These are phyloP conservation scores for Micronisus gabar DNA, from an alignment of 2,113 vertebrate species.

Conservation along the genomic window DNA sequence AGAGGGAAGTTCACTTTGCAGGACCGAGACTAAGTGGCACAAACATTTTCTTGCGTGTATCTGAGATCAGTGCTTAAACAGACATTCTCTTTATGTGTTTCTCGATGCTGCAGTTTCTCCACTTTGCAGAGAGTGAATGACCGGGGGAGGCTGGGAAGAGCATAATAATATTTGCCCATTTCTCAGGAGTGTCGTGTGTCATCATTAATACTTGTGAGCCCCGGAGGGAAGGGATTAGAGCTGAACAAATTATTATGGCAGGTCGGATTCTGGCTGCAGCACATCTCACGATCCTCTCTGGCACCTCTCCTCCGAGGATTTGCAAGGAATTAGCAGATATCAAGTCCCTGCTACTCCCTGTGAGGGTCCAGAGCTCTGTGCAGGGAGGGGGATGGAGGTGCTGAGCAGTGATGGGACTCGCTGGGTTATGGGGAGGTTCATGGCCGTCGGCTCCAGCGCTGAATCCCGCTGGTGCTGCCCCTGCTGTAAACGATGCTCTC, in stretches of 20 bases:
- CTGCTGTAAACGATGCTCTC: background rate
- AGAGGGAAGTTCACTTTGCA: background rate
- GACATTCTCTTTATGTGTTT: background rate
- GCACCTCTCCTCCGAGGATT: background rate
- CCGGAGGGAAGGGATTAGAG: background rate
- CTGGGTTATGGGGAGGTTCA: background rate
- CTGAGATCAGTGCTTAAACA: background rate
- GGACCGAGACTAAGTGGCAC: accelerated
- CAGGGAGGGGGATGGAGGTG: background rate
- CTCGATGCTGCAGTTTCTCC: background rate
- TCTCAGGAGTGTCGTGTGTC: background rate
- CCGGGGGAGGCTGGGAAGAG: background rate
- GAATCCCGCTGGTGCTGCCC: accelerated
- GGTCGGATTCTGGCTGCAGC: background rate
- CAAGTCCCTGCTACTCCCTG: background rate
- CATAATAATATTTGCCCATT: background rate
- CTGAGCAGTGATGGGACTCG: background rate
- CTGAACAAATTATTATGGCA: background rate
- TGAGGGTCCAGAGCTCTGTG: background rate
- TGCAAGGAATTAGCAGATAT: background rate
- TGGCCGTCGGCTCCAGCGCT: accelerated
- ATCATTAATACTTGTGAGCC: background rate
- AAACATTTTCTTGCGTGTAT: background rate
- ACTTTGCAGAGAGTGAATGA: background rate
- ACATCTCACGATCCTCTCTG: background rate